phyloP scores from a whole-genome alignment of 1,140 invertebrate species.

The Drosophila paulistorum region DNA sequence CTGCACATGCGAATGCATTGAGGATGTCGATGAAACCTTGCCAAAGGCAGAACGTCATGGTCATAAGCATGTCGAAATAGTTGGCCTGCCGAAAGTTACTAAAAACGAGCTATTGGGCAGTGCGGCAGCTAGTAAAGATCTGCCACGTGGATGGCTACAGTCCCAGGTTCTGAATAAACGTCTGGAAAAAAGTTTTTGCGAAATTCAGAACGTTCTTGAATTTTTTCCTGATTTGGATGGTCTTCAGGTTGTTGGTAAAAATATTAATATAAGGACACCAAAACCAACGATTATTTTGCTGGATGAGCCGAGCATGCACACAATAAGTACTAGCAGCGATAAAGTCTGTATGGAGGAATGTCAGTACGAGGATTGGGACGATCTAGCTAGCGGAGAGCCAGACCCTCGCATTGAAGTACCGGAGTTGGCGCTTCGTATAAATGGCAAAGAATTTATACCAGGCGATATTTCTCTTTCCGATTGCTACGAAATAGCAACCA shows the following conservation, averaged over 20 bases:
- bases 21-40: constrained; percentile 36
- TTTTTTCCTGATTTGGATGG: constrained; percentile 63
- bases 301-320: constrained; percentile 19
- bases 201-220: constrained; percentile 62
- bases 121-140: constrained; percentile 14
- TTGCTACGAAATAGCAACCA: constrained; percentile 38
- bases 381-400: neutral
- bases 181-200: constrained; percentile 37
- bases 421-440: constrained; percentile 45
- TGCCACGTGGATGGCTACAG: constrained; percentile 45
- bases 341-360: constrained; percentile 24
- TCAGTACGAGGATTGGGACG: neutral
- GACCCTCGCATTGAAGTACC: neutral
- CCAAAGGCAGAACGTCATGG: constrained; percentile 49
- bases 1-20: constrained; percentile 28
- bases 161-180: constrained; percentile 54
- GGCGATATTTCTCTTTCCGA: constrained; percentile 21
- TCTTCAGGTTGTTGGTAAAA: constrained; percentile 54
- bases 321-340: constrained; percentile 30
- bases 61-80: constrained; percentile 53
- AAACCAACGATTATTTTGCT: constrained; percentile 10
- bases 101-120: constrained; percentile 58
- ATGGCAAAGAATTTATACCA: constrained; percentile 42
- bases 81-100: constrained; percentile 49
- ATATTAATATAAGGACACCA: neutral